Evolutionary conservation across 2,888 invertebrate genomes (phyloP).

Genomic region (Lapara coniferarum): DNA sequence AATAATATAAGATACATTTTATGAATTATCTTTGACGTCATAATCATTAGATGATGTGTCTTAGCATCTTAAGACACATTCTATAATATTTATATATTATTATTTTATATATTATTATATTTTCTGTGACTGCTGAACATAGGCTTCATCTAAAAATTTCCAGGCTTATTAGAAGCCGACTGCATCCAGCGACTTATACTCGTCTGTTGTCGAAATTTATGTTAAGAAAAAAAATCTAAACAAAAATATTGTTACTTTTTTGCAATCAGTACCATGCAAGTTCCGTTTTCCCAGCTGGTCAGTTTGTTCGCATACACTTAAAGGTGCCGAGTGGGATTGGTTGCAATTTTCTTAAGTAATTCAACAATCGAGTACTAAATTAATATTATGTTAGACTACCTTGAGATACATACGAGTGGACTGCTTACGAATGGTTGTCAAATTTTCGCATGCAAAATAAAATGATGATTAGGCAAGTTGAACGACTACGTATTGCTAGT

Average conservation of each 20-base stretch:
- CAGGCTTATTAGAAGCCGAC: too few relatives aligned
- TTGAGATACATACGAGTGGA: constrained; percentile 31
- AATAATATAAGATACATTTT: too few relatives aligned
- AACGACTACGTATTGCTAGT: background rate
- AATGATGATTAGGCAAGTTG: constrained; percentile 15
- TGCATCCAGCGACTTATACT: too few relatives aligned
- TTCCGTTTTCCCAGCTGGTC: constrained; percentile 61
- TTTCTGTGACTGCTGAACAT: too few relatives aligned
- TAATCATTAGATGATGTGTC: too few relatives aligned
- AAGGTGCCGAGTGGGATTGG: constrained; percentile 50
- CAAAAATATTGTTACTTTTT: constrained; percentile 16
- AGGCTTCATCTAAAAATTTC: too few relatives aligned
- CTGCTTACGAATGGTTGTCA: constrained; percentile 22
- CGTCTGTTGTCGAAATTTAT: too few relatives aligned
- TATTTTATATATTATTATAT: too few relatives aligned
- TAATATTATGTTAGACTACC: constrained; percentile 39
- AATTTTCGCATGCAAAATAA: constrained; percentile 4
- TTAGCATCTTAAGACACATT: too few relatives aligned
- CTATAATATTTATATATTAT: too few relatives aligned
- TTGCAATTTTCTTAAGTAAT: constrained; percentile 58
- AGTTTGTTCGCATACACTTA: constrained; percentile 52
- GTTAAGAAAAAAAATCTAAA: background rate
- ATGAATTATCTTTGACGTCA: too few relatives aligned
- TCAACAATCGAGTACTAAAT: constrained; percentile 44
- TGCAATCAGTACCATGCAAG: constrained; percentile 48